Conservation (phyloP, 2,113 vertebrate species). For the Lycaon pictus region DNA sequence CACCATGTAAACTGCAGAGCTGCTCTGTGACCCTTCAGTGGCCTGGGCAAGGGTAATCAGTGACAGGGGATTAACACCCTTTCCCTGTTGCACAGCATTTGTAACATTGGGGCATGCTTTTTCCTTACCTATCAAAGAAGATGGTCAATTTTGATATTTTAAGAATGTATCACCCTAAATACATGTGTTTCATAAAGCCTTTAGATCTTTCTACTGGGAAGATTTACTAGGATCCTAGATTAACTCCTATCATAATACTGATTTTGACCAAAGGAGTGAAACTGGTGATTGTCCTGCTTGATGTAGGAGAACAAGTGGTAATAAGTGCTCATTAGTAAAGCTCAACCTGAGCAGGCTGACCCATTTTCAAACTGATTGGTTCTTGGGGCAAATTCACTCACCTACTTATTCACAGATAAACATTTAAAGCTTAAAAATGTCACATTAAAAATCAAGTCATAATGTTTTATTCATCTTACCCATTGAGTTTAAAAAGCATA, state of each 20-base stretch:
- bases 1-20: not conserved
- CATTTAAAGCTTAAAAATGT: not conserved
- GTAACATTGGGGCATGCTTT: not conserved
- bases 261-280: not conserved
- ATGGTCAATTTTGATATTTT: constrained; percentile 37
- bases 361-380: not conserved
- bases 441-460: constrained; percentile 15
- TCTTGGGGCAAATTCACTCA: not conserved
- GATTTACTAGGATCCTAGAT: not conserved
- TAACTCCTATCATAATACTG: not conserved
- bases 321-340: not conserved
- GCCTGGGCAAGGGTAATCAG: not conserved
- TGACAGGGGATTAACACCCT: not conserved
- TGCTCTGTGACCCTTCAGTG: not conserved
- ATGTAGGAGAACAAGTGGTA: not conserved
- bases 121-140: not conserved
- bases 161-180: not conserved
- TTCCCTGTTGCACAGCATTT: not conserved
- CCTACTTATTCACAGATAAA: not conserved
- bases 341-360: not conserved
- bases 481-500: constrained; percentile 20
- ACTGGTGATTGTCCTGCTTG: not conserved
- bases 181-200: not conserved
- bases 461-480: constrained; percentile 22
- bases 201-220: constrained; percentile 6